These are phyloP conservation scores for Salpingus planirostris DNA, from an alignment of 2,888 invertebrate genomes.

Conservation along the genomic window DNA sequence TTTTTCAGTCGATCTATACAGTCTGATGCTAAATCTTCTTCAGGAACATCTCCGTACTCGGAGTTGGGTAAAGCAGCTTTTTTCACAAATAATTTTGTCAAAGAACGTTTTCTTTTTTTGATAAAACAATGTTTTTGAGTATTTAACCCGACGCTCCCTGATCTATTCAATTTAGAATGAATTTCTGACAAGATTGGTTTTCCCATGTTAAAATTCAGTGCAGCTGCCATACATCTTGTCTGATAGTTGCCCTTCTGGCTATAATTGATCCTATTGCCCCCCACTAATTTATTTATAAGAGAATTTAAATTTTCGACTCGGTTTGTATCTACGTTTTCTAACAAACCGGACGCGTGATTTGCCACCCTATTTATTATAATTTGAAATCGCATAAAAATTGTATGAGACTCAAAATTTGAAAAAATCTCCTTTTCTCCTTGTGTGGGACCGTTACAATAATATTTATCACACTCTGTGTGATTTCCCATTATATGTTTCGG, in stretches of 20 bases:
- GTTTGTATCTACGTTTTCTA: not conserved
- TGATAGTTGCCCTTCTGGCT: not conserved
- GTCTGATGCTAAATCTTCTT: too few species aligned
- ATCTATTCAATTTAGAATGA: too few species aligned
- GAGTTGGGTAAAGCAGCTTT: too few species aligned
- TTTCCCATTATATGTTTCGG: slow-evolving; percentile 1
- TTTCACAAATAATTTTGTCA: too few species aligned
- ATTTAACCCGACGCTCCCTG: not conserved
- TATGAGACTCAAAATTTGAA: not conserved
- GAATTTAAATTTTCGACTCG: not conserved
- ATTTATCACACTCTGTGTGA: not conserved
- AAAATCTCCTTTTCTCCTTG: too few species aligned
- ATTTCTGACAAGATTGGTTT: too few species aligned
- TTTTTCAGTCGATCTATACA: too few species aligned
- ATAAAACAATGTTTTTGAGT: not conserved
- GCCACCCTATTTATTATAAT: not conserved
- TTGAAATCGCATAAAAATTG: not conserved
- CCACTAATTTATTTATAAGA: not conserved
- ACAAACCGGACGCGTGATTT: not conserved
- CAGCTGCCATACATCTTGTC: too few species aligned
- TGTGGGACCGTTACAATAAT: too few species aligned
- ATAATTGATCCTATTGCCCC: not conserved
- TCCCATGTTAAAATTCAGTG: too few species aligned
- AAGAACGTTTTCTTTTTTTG: too few species aligned
- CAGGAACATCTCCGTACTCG: too few species aligned